Evolutionary conservation across 2,888 invertebrate species (phyloP).

Genomic region (Siphonodentalium dalli): DNA sequence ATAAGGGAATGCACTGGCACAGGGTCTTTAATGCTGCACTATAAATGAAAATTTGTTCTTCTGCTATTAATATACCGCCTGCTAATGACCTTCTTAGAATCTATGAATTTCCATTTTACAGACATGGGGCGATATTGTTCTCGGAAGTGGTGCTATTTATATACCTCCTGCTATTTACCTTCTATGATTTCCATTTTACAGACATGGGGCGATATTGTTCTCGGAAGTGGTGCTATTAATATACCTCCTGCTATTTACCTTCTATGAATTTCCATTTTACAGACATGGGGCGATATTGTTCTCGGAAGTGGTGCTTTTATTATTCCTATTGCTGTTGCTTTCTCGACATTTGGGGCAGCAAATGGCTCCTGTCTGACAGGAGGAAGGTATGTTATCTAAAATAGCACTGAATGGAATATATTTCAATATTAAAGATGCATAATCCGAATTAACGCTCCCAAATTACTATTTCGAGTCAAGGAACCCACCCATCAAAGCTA

Average conservation of each 20-base stretch:
- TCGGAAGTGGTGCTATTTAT: slow-evolving; percentile 45
- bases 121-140: slow-evolving; percentile 54
- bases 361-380: slow-evolving; percentile 57
- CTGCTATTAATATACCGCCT: too few species aligned
- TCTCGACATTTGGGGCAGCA: slow-evolving; percentile 58
- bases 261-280: slow-evolving; percentile 21
- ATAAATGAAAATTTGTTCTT: too few species aligned
- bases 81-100: too few species aligned
- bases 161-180: slow-evolving; percentile 57
- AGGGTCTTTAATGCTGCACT: too few species aligned
- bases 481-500: too few species aligned
- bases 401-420: too few species aligned
- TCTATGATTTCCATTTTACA: slow-evolving; percentile 31
- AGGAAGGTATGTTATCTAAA: slow-evolving; percentile 77
- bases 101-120: slow-evolving; percentile 29
- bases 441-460: too few species aligned
- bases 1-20: too few species aligned
- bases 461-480: too few species aligned
- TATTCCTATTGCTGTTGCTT: slow-evolving; percentile 54
- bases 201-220: slow-evolving; percentile 54
- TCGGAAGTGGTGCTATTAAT: slow-evolving; percentile 47
- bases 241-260: too few species aligned
- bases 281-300: slow-evolving; percentile 56
- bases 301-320: slow-evolving; percentile 46
- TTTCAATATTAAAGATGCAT: too few species aligned